Evolutionary conservation across 1,140 invertebrate genomes (phyloP), one percentile per base, ranked within the genome.

Genomic region (Liolophura sinensis): DNA sequence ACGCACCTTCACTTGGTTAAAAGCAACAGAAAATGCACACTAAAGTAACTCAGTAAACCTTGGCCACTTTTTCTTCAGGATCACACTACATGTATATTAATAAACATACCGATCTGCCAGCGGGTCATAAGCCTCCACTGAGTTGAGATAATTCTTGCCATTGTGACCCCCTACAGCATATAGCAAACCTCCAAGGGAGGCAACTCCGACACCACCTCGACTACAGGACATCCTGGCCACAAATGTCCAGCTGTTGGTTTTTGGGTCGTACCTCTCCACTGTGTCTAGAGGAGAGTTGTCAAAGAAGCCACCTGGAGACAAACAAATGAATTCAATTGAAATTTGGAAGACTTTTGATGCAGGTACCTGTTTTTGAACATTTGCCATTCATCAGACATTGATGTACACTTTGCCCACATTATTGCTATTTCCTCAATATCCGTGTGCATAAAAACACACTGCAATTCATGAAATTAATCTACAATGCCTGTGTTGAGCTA

Each of bases 291-390:
- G 92, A 79, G 90, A 90, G 88, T 91, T 92, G 50, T 91, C 90
- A 85, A 93, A 92, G 82, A 91, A 93, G 25, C 92, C 93, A 61
- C 92, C 93, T 83, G 59, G 1, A 72, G 40, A 11, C 14, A 47
- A n/a, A 54, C 20, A 56, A 62, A 24, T 22, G 22, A 25, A 55
- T 16, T 16, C 12, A 40, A 40, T 40, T 40, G 31, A 40, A 40
- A 40, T 40, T 9, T 60, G 7, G 1, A 60, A 9, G 46, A 46
- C 25, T 31, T 60, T n/a, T n/a, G 3, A 4, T 58, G 7, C 57
- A 58, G 20, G 4, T 22, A 31, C 3, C 20, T 4, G 27, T 18
- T 54, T 54, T 54, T 3, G 51, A 54, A 3, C 18, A 54, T 54
- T 12, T 20, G n/a, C n/a, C n/a, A n/a, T n/a, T n/a, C n/a, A n/a